A percentile compares a stretch with the other conserved stretches of the same genome.
Evolutionary conservation across 2,113 vertebrate genomes (phyloP).

Genomic region (Dasyurus viverrinus): DNA sequence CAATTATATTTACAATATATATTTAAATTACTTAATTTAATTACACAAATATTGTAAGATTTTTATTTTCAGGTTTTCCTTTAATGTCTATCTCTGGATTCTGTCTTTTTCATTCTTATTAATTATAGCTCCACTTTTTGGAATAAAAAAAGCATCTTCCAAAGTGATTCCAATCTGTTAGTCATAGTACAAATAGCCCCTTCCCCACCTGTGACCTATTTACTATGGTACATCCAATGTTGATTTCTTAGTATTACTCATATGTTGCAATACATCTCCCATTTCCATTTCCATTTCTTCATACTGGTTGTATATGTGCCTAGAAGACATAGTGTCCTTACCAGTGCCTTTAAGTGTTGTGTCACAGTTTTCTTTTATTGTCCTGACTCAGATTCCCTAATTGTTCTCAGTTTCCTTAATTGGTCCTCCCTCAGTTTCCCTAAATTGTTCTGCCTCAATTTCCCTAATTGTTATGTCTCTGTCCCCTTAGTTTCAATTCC

Average conservation of each 20-base stretch:
- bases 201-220: not conserved
- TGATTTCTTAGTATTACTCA: not conserved
- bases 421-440: too few species aligned
- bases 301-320: not conserved
- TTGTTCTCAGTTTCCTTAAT: too few species aligned
- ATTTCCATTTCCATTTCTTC: not conserved
- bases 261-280: not conserved
- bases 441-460: too few species aligned
- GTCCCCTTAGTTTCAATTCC: too few species aligned
- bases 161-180: not conserved
- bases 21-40: not conserved
- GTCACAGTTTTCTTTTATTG: too few species aligned
- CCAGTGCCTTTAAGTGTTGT: not conserved
- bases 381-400: too few species aligned
- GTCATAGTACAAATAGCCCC: not conserved
- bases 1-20: not conserved
- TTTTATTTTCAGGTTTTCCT: not conserved
- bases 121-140: not conserved
- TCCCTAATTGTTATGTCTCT: too few species aligned
- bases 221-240: not conserved
- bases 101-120: not conserved
- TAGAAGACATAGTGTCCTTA: not conserved
- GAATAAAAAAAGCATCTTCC: not conserved
- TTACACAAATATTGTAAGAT: not conserved
- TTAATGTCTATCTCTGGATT: not conserved